phyloP scores from a whole-genome alignment of 2,113 vertebrate genomes.

The Pterophyllum scalare region DNA sequence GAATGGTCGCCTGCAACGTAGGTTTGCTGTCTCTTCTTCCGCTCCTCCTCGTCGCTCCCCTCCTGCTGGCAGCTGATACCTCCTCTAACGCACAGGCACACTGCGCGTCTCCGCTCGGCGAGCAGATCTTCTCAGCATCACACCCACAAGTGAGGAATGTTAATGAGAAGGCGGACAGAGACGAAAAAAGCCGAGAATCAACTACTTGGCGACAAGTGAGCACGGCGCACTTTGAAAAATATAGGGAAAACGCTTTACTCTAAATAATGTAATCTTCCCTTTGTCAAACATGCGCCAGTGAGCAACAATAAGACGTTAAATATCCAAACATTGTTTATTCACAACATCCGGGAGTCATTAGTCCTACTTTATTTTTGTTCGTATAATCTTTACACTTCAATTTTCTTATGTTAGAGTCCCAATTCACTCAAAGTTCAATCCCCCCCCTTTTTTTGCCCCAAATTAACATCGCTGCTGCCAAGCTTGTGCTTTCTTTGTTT shows the following conservation, averaged over 20 bases:
- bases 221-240: background rate
- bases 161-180: constrained; percentile 66
- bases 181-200: constrained; percentile 64
- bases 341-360: background rate
- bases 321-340: background rate
- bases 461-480: background rate
- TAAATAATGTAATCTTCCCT: background rate
- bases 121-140: constrained; percentile 81
- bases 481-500: background rate
- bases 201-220: background rate
- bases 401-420: background rate
- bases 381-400: background rate
- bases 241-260: background rate
- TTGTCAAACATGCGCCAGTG: background rate
- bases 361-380: background rate
- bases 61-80: constrained; percentile 76
- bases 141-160: constrained; percentile 81
- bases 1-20: constrained; percentile 75
- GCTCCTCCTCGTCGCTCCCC: constrained; percentile 71
- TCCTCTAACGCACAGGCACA: constrained; percentile 79
- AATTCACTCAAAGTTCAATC: background rate
- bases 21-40: constrained; percentile 56
- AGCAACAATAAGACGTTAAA: background rate
- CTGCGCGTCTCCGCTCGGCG: constrained; percentile 67
- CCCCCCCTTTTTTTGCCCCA: background rate